phyloP scores from a whole-genome alignment of 2,888 invertebrate species.

The Aphrophora alni region DNA sequence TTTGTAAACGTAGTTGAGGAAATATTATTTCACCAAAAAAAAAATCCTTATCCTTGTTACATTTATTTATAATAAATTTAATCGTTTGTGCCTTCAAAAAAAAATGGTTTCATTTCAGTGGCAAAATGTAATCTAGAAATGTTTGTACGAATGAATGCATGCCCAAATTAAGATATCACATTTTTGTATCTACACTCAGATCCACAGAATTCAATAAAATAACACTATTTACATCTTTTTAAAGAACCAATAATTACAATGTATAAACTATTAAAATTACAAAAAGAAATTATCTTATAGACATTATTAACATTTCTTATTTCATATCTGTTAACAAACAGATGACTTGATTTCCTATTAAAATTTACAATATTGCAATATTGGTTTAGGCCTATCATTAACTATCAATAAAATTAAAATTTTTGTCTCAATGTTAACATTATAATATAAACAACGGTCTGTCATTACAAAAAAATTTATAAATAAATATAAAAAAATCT shows the following conservation, averaged over 20 bases:
- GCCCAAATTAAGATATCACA: background rate
- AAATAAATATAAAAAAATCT: no score
- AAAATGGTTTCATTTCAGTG: background rate
- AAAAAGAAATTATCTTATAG: background rate
- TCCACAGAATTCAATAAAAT: background rate
- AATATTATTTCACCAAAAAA: no score
- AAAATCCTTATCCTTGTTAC: no score
- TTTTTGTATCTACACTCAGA: background rate
- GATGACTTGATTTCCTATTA: background rate
- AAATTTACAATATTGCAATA: conserved; percentile 6
- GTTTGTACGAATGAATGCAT: background rate
- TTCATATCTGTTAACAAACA: background rate
- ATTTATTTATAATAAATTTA: no score
- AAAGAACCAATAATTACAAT: background rate
- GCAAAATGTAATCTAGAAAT: background rate
- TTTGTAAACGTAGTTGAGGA: no score
- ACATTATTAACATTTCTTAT: background rate
- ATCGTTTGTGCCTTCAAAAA: no score
- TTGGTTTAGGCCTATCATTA: conserved; percentile 4
- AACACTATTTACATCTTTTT: background rate
- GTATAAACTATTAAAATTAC: background rate
- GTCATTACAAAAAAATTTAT: background rate
- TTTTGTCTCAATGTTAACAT: background rate
- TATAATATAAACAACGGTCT: background rate
- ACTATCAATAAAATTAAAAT: background rate